Evolutionary conservation across 92 coral and sea anemone genomes (phyloP), one percentile per base, ranked within the genome.

Genomic region (Porites divaricata): DNA sequence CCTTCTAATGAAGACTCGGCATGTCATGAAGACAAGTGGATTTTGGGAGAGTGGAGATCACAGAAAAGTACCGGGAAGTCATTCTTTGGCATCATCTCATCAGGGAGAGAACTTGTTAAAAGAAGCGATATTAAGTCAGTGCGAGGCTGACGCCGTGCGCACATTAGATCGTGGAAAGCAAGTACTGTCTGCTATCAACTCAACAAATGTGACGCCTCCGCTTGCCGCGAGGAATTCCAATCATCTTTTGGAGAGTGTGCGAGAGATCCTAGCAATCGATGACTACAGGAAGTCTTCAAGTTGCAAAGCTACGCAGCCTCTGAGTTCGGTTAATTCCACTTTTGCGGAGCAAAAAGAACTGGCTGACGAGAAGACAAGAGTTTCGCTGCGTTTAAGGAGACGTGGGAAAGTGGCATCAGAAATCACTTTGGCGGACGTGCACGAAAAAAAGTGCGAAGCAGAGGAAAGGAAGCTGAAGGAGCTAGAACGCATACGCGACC

Each of bases 381-480:
- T 54, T 21, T 67, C 85, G 12, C 35, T 11, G n/a, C 85, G 85
- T 17, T 59, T 81, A 20, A 56, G 69, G 15, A 56, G 56, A 41
- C 68, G 56, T 4, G 53, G 52, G 9, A 81, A 41, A 1, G 63
- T 67, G 9, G 83, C 66, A 0, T 74, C 83, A 0, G 65, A 79
- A 52, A 14, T 23, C 57, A 79, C 63, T 16, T 66, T 79, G 53
- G 63, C 51, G 15, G 74, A 79, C 51, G 24, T 51, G 2, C 17
- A 79, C 14, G 61, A 52, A 16, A 79, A 67, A 67, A 67, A 65
- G 52, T 74, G 83, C 50, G 74, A 64, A 22, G 83, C 52, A 1
- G 83, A 79, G 15, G 74, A 79, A 53, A 79, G 83, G 64, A 79
- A 79, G 51, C 15, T 79, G 59, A 50, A 66, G 17, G 74, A 66